Evolutionary conservation across 2,113 vertebrate species (phyloP).

Genomic region (Cebidichthys violaceus): DNA sequence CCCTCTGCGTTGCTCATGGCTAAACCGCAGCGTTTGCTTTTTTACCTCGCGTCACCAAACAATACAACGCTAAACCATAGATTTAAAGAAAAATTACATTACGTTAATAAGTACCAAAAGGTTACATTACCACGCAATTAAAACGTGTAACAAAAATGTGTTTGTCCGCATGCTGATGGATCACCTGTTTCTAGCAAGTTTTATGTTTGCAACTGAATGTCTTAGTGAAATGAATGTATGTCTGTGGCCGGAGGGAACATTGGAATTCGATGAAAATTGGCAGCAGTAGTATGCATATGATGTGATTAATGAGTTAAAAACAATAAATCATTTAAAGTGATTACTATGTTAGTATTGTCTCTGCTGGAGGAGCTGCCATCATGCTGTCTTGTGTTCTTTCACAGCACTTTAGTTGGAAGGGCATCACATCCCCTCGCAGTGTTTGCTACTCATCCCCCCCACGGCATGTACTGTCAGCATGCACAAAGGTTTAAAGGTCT

Average conservation of each 20-base stretch:
- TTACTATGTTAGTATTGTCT: not conserved
- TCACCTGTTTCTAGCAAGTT: not conserved
- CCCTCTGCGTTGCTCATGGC: too few species aligned
- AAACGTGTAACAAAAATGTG: not conserved
- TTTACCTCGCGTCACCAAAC: not conserved
- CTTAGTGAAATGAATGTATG: not conserved
- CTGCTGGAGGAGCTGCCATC: slow-evolving; percentile 5
- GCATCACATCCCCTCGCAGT: slow-evolving; percentile 17
- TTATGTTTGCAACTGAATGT: not conserved
- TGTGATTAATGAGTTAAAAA: not conserved
- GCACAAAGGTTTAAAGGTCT: slow-evolving; percentile 47
- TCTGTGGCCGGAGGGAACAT: not conserved
- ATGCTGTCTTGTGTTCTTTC: slow-evolving; percentile 62
- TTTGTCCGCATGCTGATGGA: not conserved
- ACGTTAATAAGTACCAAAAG: not conserved
- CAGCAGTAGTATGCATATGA: not conserved
- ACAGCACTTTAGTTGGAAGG: slow-evolving; percentile 59
- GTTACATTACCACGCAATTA: not conserved
- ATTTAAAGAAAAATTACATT: not conserved
- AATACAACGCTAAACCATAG: not conserved
- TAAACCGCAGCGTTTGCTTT: not conserved
- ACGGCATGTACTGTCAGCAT: slow-evolving; percentile 71
- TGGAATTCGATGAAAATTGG: not conserved
- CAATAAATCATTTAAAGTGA: not conserved
- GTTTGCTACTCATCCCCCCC: slow-evolving; percentile 43